Conservation (phyloP, 92 coral and sea anemone species). For the Pocillopora grandis region DNA sequence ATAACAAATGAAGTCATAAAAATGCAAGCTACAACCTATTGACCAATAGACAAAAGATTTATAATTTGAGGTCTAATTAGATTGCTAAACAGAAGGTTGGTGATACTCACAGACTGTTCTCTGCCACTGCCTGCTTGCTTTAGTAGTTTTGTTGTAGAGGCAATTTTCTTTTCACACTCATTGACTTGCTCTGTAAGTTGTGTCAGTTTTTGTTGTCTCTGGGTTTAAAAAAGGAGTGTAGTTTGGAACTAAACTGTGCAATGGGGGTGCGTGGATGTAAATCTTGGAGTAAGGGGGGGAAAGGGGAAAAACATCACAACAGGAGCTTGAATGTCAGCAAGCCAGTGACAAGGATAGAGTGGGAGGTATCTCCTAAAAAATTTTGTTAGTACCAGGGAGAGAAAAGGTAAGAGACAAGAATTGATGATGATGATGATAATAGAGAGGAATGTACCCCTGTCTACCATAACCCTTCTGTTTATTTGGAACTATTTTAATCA, state of each 20-base stretch:
- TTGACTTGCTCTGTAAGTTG: slow-evolving; percentile 68
- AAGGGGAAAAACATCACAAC: neutral
- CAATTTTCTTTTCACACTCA: slow-evolving; percentile 74
- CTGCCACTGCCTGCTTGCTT: slow-evolving; percentile 75
- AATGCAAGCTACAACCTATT: no score
- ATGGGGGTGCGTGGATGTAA: neutral
- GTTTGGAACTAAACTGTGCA: neutral
- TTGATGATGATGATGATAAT: no score
- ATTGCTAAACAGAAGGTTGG: neutral
- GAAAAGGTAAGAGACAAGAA: no score
- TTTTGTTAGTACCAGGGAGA: no score
- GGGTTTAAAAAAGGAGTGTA: neutral
- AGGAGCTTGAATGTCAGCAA: neutral
- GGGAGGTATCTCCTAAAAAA: no score
- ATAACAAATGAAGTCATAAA: no score
- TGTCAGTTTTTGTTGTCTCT: slow-evolving; percentile 83
- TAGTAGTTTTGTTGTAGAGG: slow-evolving; percentile 61
- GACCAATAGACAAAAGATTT: no score
- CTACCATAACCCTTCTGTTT: no score
- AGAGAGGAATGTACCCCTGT: no score
- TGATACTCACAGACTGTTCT: slow-evolving; percentile 73
- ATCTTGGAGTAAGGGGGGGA: neutral
- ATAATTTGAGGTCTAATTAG: no score
- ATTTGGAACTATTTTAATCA: neutral
- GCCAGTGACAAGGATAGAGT: no score